Percentiles rank a stretch among this genome's conserved stretches.
Evolutionary conservation across 2,797 vertebrate genomes (phyloP).

Genomic region (Lagorchestes hirsutus): DNA sequence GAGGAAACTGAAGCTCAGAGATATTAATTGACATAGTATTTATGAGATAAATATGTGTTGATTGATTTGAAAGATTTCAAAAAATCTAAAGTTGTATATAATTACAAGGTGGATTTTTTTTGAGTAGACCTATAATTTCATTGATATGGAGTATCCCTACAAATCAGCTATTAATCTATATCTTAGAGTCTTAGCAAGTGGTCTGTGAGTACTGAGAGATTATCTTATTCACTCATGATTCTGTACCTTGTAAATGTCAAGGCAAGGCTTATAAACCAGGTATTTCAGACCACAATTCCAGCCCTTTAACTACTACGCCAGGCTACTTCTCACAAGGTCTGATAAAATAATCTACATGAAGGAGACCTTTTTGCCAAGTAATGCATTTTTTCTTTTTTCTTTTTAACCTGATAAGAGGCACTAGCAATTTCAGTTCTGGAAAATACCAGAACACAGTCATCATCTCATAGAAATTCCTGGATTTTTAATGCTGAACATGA

Average conservation of each 20-base stretch:
- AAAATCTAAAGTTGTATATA: neutral
- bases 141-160: neutral
- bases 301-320: neutral
- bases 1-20: neutral
- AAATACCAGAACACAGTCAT: conserved; percentile 9
- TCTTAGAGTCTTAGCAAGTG: neutral
- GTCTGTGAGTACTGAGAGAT: neutral
- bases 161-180: neutral
- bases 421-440: conserved; percentile 23
- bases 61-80: neutral
- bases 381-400: neutral
- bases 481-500: conserved; percentile 40
- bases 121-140: neutral
- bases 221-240: neutral
- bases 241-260: neutral
- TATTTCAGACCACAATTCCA: neutral
- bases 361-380: neutral
- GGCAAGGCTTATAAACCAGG: neutral
- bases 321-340: neutral
- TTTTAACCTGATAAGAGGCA: neutral
- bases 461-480: neutral
- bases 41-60: neutral
- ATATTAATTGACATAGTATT: neutral
- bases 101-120: neutral
- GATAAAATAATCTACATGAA: neutral